These are phyloP conservation scores for Charadrius vociferus DNA, from an alignment of 2,113 vertebrate species.

Conservation along the genomic window DNA sequence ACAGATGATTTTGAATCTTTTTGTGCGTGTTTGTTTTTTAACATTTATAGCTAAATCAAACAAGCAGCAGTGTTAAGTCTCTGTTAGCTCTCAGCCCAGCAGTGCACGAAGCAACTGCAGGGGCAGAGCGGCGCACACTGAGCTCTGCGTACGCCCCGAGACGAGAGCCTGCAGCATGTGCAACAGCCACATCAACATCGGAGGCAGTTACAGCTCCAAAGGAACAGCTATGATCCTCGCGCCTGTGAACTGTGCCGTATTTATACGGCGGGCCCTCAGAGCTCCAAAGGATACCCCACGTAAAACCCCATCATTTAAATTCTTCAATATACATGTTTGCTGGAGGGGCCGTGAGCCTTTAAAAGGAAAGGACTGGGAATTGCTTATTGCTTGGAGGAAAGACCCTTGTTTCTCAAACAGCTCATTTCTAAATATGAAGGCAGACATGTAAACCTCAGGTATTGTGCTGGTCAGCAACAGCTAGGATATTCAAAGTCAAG, in stretches of 20 bases:
- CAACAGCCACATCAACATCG: neutral
- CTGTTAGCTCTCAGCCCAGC: neutral
- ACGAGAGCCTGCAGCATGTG: neutral
- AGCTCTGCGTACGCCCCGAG: neutral
- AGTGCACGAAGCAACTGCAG: neutral
- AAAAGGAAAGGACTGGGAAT: neutral
- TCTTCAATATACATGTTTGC: neutral
- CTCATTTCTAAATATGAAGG: neutral
- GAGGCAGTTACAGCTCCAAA: neutral
- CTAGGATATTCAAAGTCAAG: neutral
- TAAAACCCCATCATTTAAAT: neutral
- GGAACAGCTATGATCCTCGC: neutral
- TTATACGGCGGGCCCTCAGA: neutral
- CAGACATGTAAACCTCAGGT: neutral
- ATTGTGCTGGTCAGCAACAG: neutral
- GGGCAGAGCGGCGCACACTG: accelerated
- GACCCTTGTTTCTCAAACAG: neutral
- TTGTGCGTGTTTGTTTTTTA: neutral
- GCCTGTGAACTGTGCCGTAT: neutral
- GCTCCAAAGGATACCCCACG: neutral
- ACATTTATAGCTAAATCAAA: neutral
- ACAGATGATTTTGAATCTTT: neutral
- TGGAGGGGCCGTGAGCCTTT: neutral
- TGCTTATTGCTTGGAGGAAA: neutral
- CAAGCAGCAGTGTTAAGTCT: neutral